These are phyloP conservation scores for Drosophila punjabiensis DNA, from an alignment of 1,140 invertebrate species.

Conservation along the genomic window DNA sequence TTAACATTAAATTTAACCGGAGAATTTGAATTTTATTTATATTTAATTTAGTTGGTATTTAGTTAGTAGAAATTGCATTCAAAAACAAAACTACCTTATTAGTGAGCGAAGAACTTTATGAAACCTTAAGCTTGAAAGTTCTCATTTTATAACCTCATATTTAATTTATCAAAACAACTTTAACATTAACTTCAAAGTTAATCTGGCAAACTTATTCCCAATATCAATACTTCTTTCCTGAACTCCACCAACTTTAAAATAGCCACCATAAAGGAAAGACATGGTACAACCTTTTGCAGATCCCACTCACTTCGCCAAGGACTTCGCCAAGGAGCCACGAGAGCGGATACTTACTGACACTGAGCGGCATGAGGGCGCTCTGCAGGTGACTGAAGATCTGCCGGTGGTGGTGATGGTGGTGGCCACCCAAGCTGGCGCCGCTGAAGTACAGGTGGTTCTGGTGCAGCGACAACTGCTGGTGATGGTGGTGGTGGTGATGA, in stretches of 20 bases:
- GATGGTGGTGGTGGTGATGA: constrained; percentile 80
- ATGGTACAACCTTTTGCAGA: constrained; percentile 21
- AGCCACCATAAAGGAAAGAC: constrained; percentile 13
- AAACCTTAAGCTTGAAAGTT: neutral
- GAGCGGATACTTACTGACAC: constrained; percentile 81
- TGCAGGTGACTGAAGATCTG: constrained; percentile 84
- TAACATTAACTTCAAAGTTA: neutral
- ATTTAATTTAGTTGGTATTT: too few relatives aligned
- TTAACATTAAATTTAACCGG: neutral
- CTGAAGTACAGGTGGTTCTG: constrained; percentile 84
- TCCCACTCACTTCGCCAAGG: constrained; percentile 2
- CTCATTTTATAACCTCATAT: neutral
- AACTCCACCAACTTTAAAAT: constrained; percentile 8
- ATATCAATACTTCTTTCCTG: neutral
- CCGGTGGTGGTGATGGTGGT: constrained; percentile 77
- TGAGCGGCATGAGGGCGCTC: constrained; percentile 81
- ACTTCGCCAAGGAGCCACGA: constrained; percentile 2
- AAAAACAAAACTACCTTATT: neutral
- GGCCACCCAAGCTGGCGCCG: constrained; percentile 66
- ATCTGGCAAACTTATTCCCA: neutral
- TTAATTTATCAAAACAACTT: neutral
- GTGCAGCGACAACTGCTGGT: constrained; percentile 82
- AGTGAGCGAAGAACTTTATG: neutral
- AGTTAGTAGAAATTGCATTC: too few relatives aligned
- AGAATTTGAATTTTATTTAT: neutral